Percentiles rank a stretch among this genome's conserved stretches.
phyloP scores from a whole-genome alignment of 2,797 vertebrate genomes.

The Lates japonicus region DNA sequence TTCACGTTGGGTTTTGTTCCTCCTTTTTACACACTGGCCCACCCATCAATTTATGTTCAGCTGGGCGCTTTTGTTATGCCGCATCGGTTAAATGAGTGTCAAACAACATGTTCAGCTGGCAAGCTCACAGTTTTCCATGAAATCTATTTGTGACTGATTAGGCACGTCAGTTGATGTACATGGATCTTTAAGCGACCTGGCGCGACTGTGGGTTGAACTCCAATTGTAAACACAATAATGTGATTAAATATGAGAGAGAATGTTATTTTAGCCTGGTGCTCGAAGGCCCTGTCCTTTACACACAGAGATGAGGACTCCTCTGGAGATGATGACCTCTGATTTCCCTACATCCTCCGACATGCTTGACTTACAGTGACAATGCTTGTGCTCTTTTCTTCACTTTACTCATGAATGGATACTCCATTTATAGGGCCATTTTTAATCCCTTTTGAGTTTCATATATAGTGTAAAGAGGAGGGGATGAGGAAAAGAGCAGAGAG shows the following conservation, averaged over 20 bases:
- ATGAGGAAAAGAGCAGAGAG: background rate
- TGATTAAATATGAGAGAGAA: background rate
- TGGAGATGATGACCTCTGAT: background rate
- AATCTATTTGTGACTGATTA: conserved; percentile 35
- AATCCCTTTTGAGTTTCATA: conserved; percentile 5
- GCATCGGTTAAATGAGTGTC: conserved; percentile 23
- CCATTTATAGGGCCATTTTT: background rate
- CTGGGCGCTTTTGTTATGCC: conserved; percentile 11
- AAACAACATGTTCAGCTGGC: conserved; percentile 44
- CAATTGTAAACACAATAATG: background rate
- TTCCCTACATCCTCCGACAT: background rate
- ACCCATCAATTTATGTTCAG: conserved; percentile 11
- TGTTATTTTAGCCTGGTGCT: background rate
- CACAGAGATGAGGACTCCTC: background rate
- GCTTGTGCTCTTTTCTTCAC: background rate
- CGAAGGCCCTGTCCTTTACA: background rate
- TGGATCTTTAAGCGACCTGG: background rate
- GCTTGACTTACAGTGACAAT: conserved; percentile 10
- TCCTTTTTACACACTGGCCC: background rate
- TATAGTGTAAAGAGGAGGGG: conserved; percentile 2
- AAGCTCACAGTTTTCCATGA: conserved; percentile 41
- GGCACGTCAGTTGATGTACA: background rate
- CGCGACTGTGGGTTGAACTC: background rate
- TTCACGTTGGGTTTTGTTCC: conserved; percentile 25
- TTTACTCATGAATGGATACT: background rate